Evolutionary conservation across 2,113 vertebrate species (phyloP).

Genomic region (Ictidomys tridecemlineatus): DNA sequence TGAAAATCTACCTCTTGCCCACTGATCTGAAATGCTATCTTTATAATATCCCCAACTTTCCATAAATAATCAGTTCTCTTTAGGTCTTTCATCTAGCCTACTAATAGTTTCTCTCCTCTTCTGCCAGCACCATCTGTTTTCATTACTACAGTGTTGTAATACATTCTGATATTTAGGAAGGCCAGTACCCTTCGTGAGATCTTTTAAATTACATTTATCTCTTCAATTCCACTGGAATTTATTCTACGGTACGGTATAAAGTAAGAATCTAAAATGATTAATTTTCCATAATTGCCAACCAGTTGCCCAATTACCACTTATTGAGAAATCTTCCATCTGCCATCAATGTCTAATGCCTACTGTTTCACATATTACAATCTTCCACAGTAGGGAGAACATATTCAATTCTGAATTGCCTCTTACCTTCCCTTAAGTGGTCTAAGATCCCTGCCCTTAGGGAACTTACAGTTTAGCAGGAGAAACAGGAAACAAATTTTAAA

Average conservation of each 20-base stretch:
- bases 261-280: constrained; percentile 54
- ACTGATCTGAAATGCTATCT: constrained; percentile 15
- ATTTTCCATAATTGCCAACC: constrained; percentile 56
- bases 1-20: constrained; percentile 16
- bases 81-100: neutral
- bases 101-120: constrained; percentile 35
- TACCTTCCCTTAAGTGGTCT: neutral
- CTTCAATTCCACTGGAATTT: constrained; percentile 36
- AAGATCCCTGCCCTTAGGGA: neutral
- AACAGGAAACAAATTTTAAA: neutral
- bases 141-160: neutral
- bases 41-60: constrained; percentile 17
- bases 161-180: constrained; percentile 58
- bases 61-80: neutral
- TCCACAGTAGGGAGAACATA: neutral
- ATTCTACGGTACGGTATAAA: constrained; percentile 52
- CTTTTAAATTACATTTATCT: constrained; percentile 59
- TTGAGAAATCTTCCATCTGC: constrained; percentile 23
- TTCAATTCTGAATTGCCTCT: neutral
- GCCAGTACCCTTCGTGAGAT: neutral
- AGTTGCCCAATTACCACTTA: constrained; percentile 40
- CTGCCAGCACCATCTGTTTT: constrained; percentile 63
- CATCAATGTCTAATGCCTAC: constrained; percentile 1
- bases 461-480: neutral
- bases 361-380: neutral